phyloP scores from a whole-genome alignment of 2,113 vertebrate genomes.

The Megaptera novaeangliae region DNA sequence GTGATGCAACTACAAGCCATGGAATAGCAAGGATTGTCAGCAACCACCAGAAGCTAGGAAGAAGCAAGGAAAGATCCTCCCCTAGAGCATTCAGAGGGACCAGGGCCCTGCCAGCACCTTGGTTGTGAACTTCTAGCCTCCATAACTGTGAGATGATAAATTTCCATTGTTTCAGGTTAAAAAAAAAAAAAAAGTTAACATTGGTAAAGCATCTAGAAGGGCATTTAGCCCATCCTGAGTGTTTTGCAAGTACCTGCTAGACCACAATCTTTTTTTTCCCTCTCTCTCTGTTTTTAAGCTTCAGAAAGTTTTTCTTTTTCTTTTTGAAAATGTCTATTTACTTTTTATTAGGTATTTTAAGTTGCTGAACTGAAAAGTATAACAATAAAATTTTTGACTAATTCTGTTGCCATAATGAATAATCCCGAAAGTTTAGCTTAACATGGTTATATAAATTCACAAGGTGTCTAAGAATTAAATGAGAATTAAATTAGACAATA shows the following conservation, averaged over 20 bases:
- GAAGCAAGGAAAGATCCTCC: neutral
- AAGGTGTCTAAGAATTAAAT: neutral
- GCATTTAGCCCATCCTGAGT: neutral
- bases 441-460: neutral
- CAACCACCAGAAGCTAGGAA: neutral
- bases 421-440: neutral
- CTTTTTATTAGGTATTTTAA: slow-evolving; percentile 19
- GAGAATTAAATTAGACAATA: neutral
- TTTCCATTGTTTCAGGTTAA: neutral
- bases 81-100: neutral
- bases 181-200: neutral
- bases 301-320: neutral
- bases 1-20: neutral
- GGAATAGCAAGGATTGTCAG: neutral
- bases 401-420: neutral
- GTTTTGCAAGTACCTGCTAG: neutral
- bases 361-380: neutral
- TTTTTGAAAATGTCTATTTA: neutral
- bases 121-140: neutral
- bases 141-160: neutral
- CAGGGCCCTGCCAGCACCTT: neutral
- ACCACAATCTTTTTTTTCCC: neutral
- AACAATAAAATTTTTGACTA: neutral
- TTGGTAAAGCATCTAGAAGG: neutral
- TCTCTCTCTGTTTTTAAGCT: neutral